Conservation (phyloP, 2,113 vertebrate genomes). For the Tragelaphus scriptus region DNA sequence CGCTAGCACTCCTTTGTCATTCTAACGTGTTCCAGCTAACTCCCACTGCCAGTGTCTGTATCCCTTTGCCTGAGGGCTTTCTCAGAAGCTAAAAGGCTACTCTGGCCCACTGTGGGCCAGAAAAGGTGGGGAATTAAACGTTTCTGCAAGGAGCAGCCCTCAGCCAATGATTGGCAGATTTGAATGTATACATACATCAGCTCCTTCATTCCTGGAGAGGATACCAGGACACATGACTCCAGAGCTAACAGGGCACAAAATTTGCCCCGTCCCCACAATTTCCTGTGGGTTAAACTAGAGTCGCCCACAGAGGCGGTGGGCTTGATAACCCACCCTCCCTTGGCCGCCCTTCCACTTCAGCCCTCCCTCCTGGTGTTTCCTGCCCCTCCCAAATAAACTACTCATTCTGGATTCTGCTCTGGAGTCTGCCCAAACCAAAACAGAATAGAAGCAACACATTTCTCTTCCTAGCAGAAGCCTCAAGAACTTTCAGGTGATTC, state of each 20-base stretch:
- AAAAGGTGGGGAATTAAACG: not conserved
- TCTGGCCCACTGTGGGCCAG: not conserved
- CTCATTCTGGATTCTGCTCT: not conserved
- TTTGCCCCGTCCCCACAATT: not conserved
- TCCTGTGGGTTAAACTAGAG: not conserved
- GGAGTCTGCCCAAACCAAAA: not conserved
- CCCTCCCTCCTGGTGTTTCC: not conserved
- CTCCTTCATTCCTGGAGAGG: not conserved
- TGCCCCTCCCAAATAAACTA: not conserved
- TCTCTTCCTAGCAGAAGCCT: not conserved
- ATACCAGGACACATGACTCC: not conserved
- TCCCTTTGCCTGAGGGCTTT: not conserved
- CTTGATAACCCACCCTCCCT: not conserved
- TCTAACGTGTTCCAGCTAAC: too few species aligned
- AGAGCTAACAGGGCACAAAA: too few species aligned
- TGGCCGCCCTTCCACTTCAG: not conserved
- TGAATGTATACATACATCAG: not conserved
- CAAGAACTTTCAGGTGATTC: not conserved
- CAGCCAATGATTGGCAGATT: not conserved
- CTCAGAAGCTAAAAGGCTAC: not conserved
- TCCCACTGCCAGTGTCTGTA: not conserved
- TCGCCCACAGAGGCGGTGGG: rapidly evolving
- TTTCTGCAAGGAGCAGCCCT: not conserved
- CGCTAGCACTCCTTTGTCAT: rapidly evolving
- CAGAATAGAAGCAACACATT: not conserved